Base-by-base conservation (phyloP, 2,113 vertebrate genomes). In the Carollia perspicillata region DNA sequence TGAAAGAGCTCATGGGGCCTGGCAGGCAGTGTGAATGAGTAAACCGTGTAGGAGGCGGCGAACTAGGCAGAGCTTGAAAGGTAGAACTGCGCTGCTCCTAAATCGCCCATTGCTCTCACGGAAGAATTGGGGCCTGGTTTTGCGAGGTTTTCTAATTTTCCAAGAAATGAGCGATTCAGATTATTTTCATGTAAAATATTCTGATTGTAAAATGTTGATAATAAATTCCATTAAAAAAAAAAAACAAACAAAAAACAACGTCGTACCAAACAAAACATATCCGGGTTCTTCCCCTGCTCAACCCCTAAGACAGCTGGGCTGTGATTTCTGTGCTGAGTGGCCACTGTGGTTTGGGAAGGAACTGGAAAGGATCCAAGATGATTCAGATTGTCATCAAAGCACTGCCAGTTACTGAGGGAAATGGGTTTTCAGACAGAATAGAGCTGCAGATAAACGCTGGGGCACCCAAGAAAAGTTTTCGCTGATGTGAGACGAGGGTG, bases 321-420 rank as follows among this genome's bases (percentile, higher is more conserved):
- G 16, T 79, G 65, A 68, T 44, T 53, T 79, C 55, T 58, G 58
- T 53, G 69, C 77, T 30, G 47, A 94, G 80, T 37, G 28, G 37
- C 40, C 58, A 60, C 51, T 51, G 69, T 42, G 42, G 44, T 91
- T 72, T 93, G 78, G 63, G 75, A 75, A 87, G 80, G 37, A 7
- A 2, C 66, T 58, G 93, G 94, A 79, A 92, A 81, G 58, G 22
- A 80, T 72, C 87, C 95, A 77, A 33, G 26, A 84, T 55, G 65
- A 90, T 81, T 95, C 96, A 90, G 44, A 77, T 35, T 66, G 58
- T 42, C 80, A n/a, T 94, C 84, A 58, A 55, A 97, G 53, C 53
- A 40, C 33, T 35, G 72, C 78, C 44, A 42, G 65, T 94, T 92
- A 80, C 90, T 72, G 94, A 42, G 81, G 94, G 75, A 96, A 97